phyloP scores from a whole-genome alignment of 1,140 invertebrate genomes.

The Chrysoperla carnea region DNA sequence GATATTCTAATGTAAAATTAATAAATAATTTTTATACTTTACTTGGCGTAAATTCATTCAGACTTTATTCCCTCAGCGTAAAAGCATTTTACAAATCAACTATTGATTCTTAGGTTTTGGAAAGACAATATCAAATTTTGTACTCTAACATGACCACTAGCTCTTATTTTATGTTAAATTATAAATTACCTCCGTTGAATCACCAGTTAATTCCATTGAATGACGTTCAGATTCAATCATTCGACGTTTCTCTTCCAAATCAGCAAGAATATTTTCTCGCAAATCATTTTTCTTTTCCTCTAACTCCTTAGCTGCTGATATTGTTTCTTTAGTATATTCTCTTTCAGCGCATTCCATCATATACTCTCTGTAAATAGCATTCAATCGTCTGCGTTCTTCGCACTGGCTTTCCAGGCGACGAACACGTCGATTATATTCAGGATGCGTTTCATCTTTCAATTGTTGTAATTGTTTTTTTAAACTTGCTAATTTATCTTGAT shows the following conservation, averaged over 20 bases:
- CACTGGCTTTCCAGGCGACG: slow-evolving; percentile 69
- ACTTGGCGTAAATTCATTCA: too few relatives aligned
- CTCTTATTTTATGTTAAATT: too few relatives aligned
- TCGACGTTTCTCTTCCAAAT: slow-evolving; percentile 84
- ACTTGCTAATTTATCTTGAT: slow-evolving; percentile 78
- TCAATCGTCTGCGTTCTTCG: slow-evolving; percentile 60
- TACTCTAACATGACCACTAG: too few relatives aligned
- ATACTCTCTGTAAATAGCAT: slow-evolving; percentile 69
- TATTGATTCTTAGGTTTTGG: too few relatives aligned
- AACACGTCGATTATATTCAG: slow-evolving; percentile 67
- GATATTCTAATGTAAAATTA: too few relatives aligned
- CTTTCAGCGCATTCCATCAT: slow-evolving; percentile 71
- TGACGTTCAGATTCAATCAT: slow-evolving; percentile 75
- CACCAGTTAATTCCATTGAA: slow-evolving; percentile 72
- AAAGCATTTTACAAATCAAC: too few relatives aligned
- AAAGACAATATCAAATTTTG: too few relatives aligned
- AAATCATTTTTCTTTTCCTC: slow-evolving; percentile 91
- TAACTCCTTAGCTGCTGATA: slow-evolving; percentile 75
- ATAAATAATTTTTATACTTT: too few relatives aligned
- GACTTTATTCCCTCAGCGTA: too few relatives aligned
- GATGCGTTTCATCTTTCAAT: slow-evolving; percentile 67
- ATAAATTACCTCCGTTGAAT: slow-evolving; percentile 54
- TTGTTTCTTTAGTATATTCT: slow-evolving; percentile 77
- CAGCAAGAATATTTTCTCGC: slow-evolving; percentile 72
- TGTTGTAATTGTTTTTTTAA: slow-evolving; percentile 82